Evolutionary conservation across 2,113 vertebrate genomes (phyloP).

Genomic region (Psammodynastes pulverulentus): DNA sequence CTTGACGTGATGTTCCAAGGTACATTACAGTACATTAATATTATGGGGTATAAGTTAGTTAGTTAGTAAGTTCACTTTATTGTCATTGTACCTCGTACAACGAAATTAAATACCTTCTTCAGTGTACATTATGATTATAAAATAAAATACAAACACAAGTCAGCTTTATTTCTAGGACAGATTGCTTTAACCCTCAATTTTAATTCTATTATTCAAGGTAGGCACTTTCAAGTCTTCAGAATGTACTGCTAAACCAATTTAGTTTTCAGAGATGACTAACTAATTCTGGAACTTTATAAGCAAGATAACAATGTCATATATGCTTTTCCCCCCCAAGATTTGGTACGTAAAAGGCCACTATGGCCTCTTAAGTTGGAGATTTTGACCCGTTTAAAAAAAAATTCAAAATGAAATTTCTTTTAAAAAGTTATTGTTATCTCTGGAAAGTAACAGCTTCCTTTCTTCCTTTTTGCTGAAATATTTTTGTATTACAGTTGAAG

Average conservation of each 20-base stretch:
- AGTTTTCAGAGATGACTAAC: neutral
- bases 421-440: neutral
- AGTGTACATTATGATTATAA: no score
- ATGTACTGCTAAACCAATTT: neutral
- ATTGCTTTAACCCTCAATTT: neutral
- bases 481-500: neutral
- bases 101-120: no score
- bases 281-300: neutral
- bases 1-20: neutral
- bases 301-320: neutral
- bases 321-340: no score
- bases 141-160: no score
- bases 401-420: neutral
- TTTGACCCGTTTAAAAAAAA: neutral
- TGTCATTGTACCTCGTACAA: no score
- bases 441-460: neutral
- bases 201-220: neutral
- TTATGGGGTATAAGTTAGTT: neutral
- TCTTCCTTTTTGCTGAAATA: neutral
- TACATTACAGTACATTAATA: neutral
- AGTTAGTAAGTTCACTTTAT: no score
- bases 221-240: neutral
- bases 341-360: neutral
- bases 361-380: neutral
- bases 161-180: neutral